These are phyloP conservation scores for Diorhabda carinulata DNA, from an alignment of 1,140 invertebrate species.

Conservation along the genomic window DNA sequence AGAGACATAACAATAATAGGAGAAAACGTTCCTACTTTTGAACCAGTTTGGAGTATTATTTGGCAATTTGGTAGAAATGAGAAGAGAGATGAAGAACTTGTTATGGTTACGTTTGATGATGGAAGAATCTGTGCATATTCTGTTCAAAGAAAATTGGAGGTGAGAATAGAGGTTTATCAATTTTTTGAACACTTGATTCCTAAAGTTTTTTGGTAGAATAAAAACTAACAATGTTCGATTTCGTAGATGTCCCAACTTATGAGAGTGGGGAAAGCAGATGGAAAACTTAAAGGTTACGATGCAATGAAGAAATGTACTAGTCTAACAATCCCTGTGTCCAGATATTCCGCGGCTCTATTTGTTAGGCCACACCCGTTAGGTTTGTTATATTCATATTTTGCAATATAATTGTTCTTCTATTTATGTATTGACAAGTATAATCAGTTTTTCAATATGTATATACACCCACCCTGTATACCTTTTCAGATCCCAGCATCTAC, in stretches of 20 bases:
- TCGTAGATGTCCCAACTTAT: constrained; percentile 44
- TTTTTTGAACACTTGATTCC: too few relatives aligned
- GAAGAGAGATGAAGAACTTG: constrained; percentile 35
- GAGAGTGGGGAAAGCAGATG: constrained; percentile 59
- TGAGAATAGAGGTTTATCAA: neutral
- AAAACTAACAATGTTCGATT: neutral
- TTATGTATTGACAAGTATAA: constrained; percentile 48
- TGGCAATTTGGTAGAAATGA: constrained; percentile 54
- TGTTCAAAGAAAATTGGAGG: constrained; percentile 25
- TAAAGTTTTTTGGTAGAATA: too few relatives aligned
- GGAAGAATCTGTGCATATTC: constrained; percentile 51
- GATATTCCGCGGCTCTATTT: constrained; percentile 58
- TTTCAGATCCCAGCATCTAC: constrained; percentile 59
- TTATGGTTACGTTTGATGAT: constrained; percentile 44
- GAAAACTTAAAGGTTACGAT: constrained; percentile 56
- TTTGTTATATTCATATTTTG: neutral
- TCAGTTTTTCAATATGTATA: too few relatives aligned
- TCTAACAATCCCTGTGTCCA: constrained; percentile 53
- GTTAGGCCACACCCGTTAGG: constrained; percentile 61
- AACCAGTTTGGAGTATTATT: constrained; percentile 62
- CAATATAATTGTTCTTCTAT: too few relatives aligned
- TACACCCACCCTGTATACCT: neutral
- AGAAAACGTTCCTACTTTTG: constrained; percentile 51
- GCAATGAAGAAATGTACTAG: constrained; percentile 49
- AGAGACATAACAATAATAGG: constrained; percentile 53